A percentile compares a stretch with the other conserved stretches of the same genome.
phyloP scores from a whole-genome alignment of 53 echinoderm and acorn worm genomes.

The Paelopatides confundens region DNA sequence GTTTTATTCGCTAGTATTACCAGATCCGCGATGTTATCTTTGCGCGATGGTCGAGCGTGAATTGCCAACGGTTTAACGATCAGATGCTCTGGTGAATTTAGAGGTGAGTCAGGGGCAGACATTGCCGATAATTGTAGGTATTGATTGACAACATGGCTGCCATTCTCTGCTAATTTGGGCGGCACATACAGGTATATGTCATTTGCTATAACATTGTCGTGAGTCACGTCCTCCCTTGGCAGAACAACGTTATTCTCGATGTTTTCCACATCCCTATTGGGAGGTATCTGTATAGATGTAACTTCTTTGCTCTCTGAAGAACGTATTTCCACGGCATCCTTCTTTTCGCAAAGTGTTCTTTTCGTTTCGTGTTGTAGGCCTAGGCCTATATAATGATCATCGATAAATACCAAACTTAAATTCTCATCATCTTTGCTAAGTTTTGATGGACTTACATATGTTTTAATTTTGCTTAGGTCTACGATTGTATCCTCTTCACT shows the following conservation, averaged over 20 bases:
- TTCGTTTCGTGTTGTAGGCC: background rate
- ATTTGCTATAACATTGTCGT: background rate
- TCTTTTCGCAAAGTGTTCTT: background rate
- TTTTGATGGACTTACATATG: too few relatives aligned
- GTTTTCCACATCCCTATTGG: background rate
- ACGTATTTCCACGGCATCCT: background rate
- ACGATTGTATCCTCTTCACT: too few relatives aligned
- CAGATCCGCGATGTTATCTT: too few relatives aligned
- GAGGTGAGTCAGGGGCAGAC: background rate
- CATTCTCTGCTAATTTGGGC: background rate
- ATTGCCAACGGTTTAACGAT: background rate
- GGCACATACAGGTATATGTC: background rate
- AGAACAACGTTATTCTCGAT: background rate
- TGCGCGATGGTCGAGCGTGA: background rate
- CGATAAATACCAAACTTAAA: background rate
- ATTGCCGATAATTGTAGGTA: background rate
- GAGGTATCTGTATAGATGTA: background rate
- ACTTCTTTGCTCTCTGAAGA: background rate
- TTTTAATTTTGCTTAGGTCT: too few relatives aligned
- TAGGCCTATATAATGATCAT: background rate
- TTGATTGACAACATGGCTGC: background rate
- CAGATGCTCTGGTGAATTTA: background rate
- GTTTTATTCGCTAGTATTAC: too few relatives aligned
- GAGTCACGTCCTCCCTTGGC: background rate
- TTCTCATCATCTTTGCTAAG: background rate